phyloP scores from a whole-genome alignment of 2,888 invertebrate genomes.

The Bugulina stolonifera region DNA sequence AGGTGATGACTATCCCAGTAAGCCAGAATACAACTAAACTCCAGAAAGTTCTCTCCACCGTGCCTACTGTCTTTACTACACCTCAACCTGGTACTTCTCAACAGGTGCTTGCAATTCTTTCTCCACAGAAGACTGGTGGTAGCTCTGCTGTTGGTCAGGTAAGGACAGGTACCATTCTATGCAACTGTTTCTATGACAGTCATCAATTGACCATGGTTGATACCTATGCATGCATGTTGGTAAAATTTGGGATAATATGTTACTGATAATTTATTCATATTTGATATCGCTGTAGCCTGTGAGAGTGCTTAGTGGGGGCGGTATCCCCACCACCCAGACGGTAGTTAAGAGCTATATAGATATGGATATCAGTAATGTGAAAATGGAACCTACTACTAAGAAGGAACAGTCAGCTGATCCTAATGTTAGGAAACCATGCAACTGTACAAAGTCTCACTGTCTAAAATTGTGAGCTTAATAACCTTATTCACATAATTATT shows the following conservation, averaged over 20 bases:
- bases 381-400: background rate
- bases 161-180: no score
- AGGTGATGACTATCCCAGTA: constrained; percentile 11
- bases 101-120: background rate
- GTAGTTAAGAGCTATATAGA: background rate
- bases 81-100: background rate
- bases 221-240: no score
- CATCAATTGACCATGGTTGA: no score
- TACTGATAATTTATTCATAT: no score
- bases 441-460: constrained; percentile 97
- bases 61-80: background rate
- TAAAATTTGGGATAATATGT: no score
- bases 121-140: constrained; percentile 14
- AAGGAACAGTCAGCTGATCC: constrained; percentile 34
- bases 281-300: no score
- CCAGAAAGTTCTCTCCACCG: background rate
- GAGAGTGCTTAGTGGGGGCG: background rate
- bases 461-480: constrained; percentile 81
- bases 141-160: background rate
- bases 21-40: background rate
- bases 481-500: no score
- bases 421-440: constrained; percentile 75
- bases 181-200: no score
- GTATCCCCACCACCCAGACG: no score
- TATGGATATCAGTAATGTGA: background rate